Evolutionary conservation across 2,113 vertebrate species (phyloP), one percentile per base, ranked within the genome.

Genomic region (Oceanodroma tethys): DNA sequence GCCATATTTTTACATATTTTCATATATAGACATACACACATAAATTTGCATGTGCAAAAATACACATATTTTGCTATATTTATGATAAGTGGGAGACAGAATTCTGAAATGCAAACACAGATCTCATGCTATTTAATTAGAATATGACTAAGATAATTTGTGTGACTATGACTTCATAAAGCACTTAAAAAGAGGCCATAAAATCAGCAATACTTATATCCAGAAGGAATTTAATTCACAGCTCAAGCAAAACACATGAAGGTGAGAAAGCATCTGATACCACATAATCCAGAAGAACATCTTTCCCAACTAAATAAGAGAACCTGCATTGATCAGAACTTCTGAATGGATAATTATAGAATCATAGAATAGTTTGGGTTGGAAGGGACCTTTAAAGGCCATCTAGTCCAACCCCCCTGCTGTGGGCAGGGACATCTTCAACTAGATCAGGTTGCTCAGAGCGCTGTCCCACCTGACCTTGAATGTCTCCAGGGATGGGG

Each of bases 171-270:
- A 94, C 71, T 95, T 94, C 91, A 89, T 56, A 89, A 89, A 86
- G 42, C 42, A 74, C 50, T 91, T 87, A 72, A 85, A 92, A 67
- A 86, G 18, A 85, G n/a, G 26, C 55, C 15, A 43, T 67, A 95
- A 88, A 93, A 88, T 58, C 71, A 94, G 58, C 62, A 90, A 27
- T 71, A 72, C 81, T 85, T 94, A 26, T 22, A 93, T 55, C 38
- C 79, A 96, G 71, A 91, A 80, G 66, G 42, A 22, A 38, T 94
- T 93, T 94, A 90, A 93, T 94, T 96, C 95, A 88, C 84, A 96
- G 48, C 70, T 84, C 60, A 81, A 80, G 63, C 38, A 80, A 94
- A 88, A 90, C 18, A 88, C 13, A 58, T 56, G 74, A 82, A 79
- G 53, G 52, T 85, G 81, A 96, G 66, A 96, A 89, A 94, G 11